Evolutionary conservation across 2,888 invertebrate species (phyloP), one percentile per base, ranked within the genome.

Genomic region (Doris montereyensis): DNA sequence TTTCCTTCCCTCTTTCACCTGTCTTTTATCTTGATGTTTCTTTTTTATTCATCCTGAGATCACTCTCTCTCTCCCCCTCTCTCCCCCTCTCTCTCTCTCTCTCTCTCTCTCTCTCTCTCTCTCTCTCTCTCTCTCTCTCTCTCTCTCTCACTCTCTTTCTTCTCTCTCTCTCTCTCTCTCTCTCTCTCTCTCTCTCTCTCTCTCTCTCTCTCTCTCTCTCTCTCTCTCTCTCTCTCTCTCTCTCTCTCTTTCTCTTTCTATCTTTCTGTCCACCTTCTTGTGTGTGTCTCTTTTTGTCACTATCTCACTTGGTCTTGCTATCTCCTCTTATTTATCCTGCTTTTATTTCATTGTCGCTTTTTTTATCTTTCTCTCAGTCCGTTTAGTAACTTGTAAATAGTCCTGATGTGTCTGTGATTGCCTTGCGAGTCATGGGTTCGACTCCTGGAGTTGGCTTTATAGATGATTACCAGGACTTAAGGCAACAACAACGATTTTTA

Each of bases 211-310:
- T 17, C 52, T 41, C 52, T 17, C 52, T 17, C 52, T 17, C 52
- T 17, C 30, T 72, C 57, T 72, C 57, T 72, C 57, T 72, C 3
- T 72, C 57, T 72, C 2, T 72, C 26, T 72, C 1, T 28, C 72
- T 52, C 24, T 72, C 57, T 72, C 10, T 72, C 52, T 57, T 52
- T 73, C 21, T 72, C 52, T 72, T 10, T 35, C 72, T 41, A 24
- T 26, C 41, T 72, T 52, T 72, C 41, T 72, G 35, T 41, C 21
- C 24, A 32, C 10, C n/a, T 41, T 3, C 26, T 24, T 34, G 0
- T 35, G 21, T 71, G 4, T 67, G 26, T 2, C 67, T 28, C 24
- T 24, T n/a, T 28, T 8, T 5, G 8, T 2, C n/a, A 5, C 34
- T 24, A 10, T n/a, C 41, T 71, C 41, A 13, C 41, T 41, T 41